Evolutionary conservation across 2,113 vertebrate species (phyloP).

Genomic region (Stigmatopora argus): DNA sequence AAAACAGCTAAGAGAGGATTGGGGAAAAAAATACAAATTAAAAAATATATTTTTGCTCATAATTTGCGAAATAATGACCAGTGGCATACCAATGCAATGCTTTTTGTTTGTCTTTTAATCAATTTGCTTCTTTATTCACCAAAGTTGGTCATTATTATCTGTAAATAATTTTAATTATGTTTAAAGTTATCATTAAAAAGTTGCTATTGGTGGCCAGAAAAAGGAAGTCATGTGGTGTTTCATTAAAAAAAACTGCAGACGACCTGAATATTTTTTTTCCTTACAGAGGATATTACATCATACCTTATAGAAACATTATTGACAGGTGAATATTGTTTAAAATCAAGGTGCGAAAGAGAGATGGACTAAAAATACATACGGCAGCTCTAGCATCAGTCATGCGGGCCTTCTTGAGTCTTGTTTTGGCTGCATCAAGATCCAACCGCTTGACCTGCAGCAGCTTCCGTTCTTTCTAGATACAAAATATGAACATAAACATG

Average conservation of each 20-base stretch:
- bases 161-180: not conserved
- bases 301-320: conserved; percentile 3
- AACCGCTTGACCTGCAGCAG: conserved; percentile 91
- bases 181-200: not conserved
- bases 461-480: conserved; percentile 91
- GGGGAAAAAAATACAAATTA: no score
- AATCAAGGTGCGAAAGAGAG: not conserved
- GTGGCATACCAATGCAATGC: not conserved
- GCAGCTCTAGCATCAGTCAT: conserved; percentile 84
- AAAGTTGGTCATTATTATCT: not conserved
- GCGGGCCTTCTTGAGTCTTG: conserved; percentile 91
- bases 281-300: not conserved
- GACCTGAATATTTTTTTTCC: not conserved
- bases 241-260: conserved; percentile 5
- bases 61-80: no score
- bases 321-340: not conserved
- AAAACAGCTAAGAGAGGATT: not conserved
- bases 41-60: no score
- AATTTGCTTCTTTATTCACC: not conserved
- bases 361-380: conserved; percentile 69
- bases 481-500: conserved; percentile 8
- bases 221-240: conserved; percentile 25
- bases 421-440: conserved; percentile 97
- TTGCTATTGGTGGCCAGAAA: not conserved
- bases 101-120: not conserved